These are phyloP conservation scores for Aplidium turbinatum DNA, from an alignment of 23 tunicate species.

Conservation along the genomic window DNA sequence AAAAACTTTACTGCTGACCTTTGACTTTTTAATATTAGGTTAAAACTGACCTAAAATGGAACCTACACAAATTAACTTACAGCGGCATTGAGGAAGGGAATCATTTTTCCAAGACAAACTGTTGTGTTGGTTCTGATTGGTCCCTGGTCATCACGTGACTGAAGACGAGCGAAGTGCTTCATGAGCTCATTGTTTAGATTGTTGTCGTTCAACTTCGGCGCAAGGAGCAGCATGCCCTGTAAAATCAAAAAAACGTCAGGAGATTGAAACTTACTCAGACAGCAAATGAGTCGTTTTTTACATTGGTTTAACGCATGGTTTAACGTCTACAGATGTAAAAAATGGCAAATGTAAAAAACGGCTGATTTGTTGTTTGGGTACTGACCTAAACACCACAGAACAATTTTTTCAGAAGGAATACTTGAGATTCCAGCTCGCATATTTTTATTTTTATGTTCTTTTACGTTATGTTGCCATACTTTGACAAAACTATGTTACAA, in stretches of 20 bases:
- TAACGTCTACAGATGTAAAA: too few species aligned
- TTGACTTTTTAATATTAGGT: too few species aligned
- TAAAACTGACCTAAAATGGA: not conserved
- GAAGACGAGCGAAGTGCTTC: conserved; percentile 98
- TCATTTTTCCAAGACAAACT: conserved; percentile 95
- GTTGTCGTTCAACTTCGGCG: conserved; percentile 92
- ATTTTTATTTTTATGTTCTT: too few species aligned
- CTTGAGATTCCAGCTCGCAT: too few species aligned
- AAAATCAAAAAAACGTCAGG: too few species aligned
- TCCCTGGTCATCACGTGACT: conserved; percentile 99
- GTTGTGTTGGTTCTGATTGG: conserved; percentile 99
- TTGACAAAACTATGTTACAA: too few species aligned
- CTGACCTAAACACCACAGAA: too few species aligned
- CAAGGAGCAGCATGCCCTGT: conserved; percentile 91
- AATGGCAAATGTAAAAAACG: too few species aligned
- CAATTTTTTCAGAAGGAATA: too few species aligned
- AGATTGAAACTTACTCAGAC: not conserved
- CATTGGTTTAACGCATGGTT: not conserved
- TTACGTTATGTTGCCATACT: too few species aligned
- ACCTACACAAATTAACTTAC: conserved; percentile 23
- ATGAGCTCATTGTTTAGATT: conserved; percentile 94
- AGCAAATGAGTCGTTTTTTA: not conserved
- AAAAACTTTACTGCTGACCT: too few species aligned
- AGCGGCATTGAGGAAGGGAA: conserved; percentile 69
- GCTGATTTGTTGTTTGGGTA: too few species aligned